Percentiles rank a stretch among this genome's conserved stretches.
These are phyloP conservation scores for Gavia stellata DNA, from an alignment of 2,113 vertebrate genomes.

Conservation along the genomic window DNA sequence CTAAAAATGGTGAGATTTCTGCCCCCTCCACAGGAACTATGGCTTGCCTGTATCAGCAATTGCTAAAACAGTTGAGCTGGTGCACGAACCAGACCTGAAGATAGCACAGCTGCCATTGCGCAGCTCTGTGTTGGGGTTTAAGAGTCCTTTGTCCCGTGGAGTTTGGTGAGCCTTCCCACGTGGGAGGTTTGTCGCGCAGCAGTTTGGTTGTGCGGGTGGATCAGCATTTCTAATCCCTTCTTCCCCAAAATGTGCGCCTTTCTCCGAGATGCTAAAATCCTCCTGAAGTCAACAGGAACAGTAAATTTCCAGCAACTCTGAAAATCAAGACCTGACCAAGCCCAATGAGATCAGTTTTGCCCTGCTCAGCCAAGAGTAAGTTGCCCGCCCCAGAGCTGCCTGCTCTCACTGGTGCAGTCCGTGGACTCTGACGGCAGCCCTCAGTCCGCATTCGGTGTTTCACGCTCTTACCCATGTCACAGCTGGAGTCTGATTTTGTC, in stretches of 20 bases:
- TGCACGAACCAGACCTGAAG: not conserved
- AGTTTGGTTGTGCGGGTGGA: not conserved
- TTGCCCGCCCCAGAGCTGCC: not conserved
- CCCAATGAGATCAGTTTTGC: not conserved
- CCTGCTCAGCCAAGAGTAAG: not conserved
- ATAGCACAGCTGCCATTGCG: not conserved
- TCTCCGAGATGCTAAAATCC: not conserved
- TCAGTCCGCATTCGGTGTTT: not conserved
- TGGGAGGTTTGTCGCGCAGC: accelerated
- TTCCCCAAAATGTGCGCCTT: not conserved
- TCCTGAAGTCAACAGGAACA: not conserved
- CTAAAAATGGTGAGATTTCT: not conserved
- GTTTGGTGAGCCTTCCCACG: not conserved
- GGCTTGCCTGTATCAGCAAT: not conserved
- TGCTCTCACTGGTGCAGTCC: not conserved
- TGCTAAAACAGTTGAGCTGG: not conserved
- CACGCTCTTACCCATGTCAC: not conserved
- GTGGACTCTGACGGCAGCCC: not conserved
- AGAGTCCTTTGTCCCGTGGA: not conserved
- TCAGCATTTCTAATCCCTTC: not conserved
- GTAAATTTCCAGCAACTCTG: not conserved
- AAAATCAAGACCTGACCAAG: not conserved
- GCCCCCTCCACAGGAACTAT: accelerated
- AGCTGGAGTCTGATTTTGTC: not conserved
- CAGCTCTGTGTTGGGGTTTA: not conserved